Evolutionary conservation across 2,888 invertebrate species (phyloP), one percentile per base, ranked within the genome.

Genomic region (Achlya flavicornis): DNA sequence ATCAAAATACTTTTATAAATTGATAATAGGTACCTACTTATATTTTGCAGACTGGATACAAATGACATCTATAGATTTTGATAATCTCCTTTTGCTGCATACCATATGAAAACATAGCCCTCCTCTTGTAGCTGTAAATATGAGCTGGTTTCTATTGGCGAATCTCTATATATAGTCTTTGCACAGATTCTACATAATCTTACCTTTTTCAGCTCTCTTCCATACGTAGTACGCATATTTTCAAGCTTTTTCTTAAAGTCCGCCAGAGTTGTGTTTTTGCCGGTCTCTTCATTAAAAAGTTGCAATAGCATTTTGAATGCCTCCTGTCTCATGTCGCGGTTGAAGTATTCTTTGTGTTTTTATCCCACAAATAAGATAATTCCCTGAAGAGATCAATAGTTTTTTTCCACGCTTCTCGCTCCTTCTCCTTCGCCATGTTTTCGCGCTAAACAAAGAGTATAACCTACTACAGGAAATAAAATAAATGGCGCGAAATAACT

Each of bases 161-260:
- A n/a, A n/a, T n/a, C n/a, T n/a, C n/a, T n/a, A n/a, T n/a, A n/a
- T n/a, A n/a, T n/a, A n/a, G n/a, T n/a, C n/a, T n/a, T n/a, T n/a
- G n/a, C n/a, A n/a, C n/a, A n/a, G n/a, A 26, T 26, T 26, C 26
- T 64, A 58, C 64, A 62, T 62, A 35, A 64, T 62, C 66, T 66
- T 58, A 66, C 68, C 66, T 70, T 69, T 64, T 64, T 70, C 59
- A 69, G 62, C 66, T 70, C 70, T 64, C 70, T 63, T 65, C 64
- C 68, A 63, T 64, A 66, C 60, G 69, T 57, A 64, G 68, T 66
- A 62, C 69, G 69, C 70, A 70, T 70, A 64, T 69, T 69, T 58
- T 70, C 66, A 68, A 69, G 58, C 35, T 70, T 70, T 69, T 69
- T 69, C 63, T 69, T 62, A 38, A 69, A 65, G 58, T 63, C 64